phyloP scores from a whole-genome alignment of 2,888 invertebrate genomes.

The Callimorpha dominula region DNA sequence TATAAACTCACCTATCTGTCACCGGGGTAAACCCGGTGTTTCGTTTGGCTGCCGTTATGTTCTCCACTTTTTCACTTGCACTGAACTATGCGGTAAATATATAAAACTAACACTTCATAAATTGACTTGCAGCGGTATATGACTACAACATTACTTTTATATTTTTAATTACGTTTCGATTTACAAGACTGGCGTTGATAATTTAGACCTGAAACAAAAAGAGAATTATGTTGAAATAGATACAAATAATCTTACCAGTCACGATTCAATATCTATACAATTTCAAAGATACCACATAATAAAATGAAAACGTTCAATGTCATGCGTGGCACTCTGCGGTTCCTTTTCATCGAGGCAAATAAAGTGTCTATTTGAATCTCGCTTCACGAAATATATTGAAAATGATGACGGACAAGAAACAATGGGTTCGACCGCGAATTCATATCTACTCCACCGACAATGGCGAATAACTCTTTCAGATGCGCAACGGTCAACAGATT shows the following conservation, averaged over 20 bases:
- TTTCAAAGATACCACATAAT: constrained; percentile 45
- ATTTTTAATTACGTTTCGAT: constrained; percentile 40
- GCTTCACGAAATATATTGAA: constrained; percentile 56
- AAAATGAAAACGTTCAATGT: constrained; percentile 52
- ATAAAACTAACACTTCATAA: constrained; percentile 38
- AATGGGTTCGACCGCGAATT: constrained; percentile 68
- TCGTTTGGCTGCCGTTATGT: constrained; percentile 67
- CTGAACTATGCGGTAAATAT: constrained; percentile 51
- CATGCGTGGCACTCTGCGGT: constrained; percentile 59
- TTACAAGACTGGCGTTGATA: constrained; percentile 47
- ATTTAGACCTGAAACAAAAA: constrained; percentile 77
- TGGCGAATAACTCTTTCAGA: constrained; percentile 63
- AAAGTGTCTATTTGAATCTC: constrained; percentile 52
- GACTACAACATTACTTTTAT: constrained; percentile 31
- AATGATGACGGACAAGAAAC: constrained; percentile 59
- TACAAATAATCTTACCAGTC: constrained; percentile 23
- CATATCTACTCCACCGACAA: constrained; percentile 59
- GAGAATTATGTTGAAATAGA: constrained; percentile 30
- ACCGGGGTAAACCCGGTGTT: constrained; percentile 78
- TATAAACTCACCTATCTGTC: constrained; percentile 73
- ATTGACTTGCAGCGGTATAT: constrained; percentile 32
- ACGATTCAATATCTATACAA: constrained; percentile 45
- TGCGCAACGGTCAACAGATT: constrained; percentile 71
- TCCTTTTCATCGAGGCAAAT: constrained; percentile 62
- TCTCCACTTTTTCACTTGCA: constrained; percentile 78